These are phyloP conservation scores for Phasianus colchicus DNA, from an alignment of 2,113 vertebrate genomes.

Conservation along the genomic window DNA sequence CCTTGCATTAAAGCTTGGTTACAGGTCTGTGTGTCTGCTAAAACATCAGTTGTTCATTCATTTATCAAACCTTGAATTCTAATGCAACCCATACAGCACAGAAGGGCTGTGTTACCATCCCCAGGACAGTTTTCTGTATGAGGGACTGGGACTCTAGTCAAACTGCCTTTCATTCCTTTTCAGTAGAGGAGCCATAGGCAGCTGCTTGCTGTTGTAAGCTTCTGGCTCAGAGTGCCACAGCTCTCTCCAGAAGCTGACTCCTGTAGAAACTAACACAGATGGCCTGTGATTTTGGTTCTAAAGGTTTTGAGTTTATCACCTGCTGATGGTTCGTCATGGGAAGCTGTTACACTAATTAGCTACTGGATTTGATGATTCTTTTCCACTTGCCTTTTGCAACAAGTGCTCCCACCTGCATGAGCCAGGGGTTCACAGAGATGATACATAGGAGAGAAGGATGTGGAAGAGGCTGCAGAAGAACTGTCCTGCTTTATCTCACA, in stretches of 20 bases:
- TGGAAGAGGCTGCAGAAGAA: neutral
- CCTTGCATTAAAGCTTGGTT: neutral
- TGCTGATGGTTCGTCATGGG: neutral
- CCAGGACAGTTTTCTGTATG: neutral
- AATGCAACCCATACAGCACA: slow-evolving; percentile 3
- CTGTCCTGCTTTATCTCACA: slow-evolving; percentile 1
- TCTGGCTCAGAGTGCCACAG: neutral
- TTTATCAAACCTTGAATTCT: neutral
- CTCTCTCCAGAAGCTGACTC: neutral
- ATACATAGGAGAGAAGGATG: neutral
- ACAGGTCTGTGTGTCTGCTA: neutral
- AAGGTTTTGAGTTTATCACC: slow-evolving; percentile 20
- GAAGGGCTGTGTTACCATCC: slow-evolving; percentile 35
- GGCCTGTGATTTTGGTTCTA: neutral
- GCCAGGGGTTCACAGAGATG: slow-evolving; percentile 34
- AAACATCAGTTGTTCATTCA: neutral
- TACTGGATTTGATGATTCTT: slow-evolving; percentile 51
- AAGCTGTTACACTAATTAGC: slow-evolving; percentile 52
- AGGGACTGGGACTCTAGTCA: neutral
- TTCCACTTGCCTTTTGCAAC: slow-evolving; percentile 45
- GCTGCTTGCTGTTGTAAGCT: neutral
- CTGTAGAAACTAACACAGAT: neutral
- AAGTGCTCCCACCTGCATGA: slow-evolving; percentile 4
- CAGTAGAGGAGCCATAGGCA: slow-evolving; percentile 47
- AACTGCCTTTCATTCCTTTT: slow-evolving; percentile 32